phyloP scores from a whole-genome alignment of 2,888 invertebrate genomes.

The Malachius bipustulatus region DNA sequence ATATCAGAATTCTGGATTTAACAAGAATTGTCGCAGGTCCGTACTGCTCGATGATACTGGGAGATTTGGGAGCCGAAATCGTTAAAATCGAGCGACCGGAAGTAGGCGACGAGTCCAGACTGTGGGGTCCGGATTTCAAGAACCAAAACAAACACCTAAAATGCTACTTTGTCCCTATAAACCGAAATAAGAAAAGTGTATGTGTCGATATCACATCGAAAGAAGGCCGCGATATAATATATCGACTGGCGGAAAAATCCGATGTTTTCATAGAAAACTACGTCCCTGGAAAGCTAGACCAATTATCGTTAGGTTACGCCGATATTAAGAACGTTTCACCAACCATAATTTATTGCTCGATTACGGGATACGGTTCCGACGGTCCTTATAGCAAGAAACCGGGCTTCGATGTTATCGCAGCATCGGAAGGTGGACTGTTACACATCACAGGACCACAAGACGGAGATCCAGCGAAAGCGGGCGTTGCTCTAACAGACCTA shows the following conservation, averaged over 20 bases:
- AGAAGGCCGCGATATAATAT: conserved; percentile 51
- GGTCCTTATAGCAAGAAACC: conserved; percentile 80
- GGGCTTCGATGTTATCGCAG: conserved; percentile 95
- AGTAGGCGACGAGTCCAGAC: conserved; percentile 75
- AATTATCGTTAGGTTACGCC: conserved; percentile 69
- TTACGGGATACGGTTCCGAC: conserved; percentile 80
- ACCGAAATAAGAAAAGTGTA: conserved; percentile 90
- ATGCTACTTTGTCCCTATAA: conserved; percentile 76
- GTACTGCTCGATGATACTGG: conserved; percentile 85
- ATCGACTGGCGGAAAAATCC: conserved; percentile 60
- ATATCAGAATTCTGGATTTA: conserved; percentile 64
- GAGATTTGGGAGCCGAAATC: conserved; percentile 86
- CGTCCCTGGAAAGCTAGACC: conserved; percentile 75
- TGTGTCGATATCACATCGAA: conserved; percentile 70
- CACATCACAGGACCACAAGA: conserved; percentile 77
- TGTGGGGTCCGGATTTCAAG: conserved; percentile 88
- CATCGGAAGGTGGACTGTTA: conserved; percentile 82
- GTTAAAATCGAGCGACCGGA: conserved; percentile 83
- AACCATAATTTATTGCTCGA: conserved; percentile 79
- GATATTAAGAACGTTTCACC: conserved; percentile 58
- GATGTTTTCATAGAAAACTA: conserved; percentile 92
- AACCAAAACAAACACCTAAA: conserved; percentile 49
- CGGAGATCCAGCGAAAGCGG: conserved; percentile 81
- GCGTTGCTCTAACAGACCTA: conserved; percentile 86
- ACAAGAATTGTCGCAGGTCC: conserved; percentile 89